These are phyloP conservation scores for Liopterus haemorrhoidalis DNA, from an alignment of 2,888 invertebrate species.

Conservation along the genomic window DNA sequence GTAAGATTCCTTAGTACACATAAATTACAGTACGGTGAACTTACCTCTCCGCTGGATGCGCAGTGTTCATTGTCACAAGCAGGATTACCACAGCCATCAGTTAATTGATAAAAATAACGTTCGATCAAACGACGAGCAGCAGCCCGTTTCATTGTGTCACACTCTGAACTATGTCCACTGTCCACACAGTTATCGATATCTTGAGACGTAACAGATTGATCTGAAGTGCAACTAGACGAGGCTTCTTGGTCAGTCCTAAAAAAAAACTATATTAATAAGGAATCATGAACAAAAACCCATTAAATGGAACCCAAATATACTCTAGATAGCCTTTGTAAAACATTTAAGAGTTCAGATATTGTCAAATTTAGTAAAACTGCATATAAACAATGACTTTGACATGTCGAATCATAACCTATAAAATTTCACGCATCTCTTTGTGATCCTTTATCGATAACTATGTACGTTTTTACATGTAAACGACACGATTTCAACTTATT, in stretches of 20 bases:
- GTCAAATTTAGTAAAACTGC: not conserved
- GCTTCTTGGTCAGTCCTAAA: slow-evolving; percentile 44
- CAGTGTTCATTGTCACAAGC: slow-evolving; percentile 80
- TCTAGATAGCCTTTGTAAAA: not conserved
- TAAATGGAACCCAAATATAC: slow-evolving; percentile 13
- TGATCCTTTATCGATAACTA: too few relatives aligned
- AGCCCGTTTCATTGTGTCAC: slow-evolving; percentile 66
- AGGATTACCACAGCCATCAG: slow-evolving; percentile 88
- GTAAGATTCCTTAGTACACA: too few relatives aligned
- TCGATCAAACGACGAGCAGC: slow-evolving; percentile 83
- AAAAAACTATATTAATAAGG: slow-evolving; percentile 20
- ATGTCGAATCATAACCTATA: slow-evolving; percentile 40
- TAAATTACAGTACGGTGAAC: too few relatives aligned
- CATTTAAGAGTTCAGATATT: not conserved
- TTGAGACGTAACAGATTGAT: slow-evolving; percentile 28
- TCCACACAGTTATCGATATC: slow-evolving; percentile 33
- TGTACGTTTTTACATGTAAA: too few relatives aligned
- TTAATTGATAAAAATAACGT: slow-evolving; percentile 86
- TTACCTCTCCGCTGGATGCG: slow-evolving; percentile 83
- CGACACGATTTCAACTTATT: too few relatives aligned
- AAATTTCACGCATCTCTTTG: slow-evolving; percentile 23
- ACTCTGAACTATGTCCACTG: slow-evolving; percentile 40
- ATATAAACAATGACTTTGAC: slow-evolving; percentile 40
- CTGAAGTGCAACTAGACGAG: slow-evolving; percentile 40
- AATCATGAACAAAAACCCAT: slow-evolving; percentile 16